Conservation (phyloP, 1,140 invertebrate species). For the Apis cerana region DNA sequence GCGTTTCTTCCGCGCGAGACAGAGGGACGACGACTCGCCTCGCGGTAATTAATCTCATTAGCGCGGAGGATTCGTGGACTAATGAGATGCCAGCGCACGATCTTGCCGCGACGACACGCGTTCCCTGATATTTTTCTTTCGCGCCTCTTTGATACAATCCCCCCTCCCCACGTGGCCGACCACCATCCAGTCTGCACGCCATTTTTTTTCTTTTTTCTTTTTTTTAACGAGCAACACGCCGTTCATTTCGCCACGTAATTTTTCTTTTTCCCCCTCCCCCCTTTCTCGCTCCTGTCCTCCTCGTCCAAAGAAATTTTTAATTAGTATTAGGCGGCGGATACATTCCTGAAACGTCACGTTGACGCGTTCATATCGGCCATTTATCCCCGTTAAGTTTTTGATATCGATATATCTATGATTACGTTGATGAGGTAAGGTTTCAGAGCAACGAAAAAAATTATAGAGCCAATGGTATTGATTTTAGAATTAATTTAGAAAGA, state of each 20-base stretch:
- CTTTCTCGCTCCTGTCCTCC: too few relatives aligned
- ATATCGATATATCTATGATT: too few relatives aligned
- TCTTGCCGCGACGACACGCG: constrained; percentile 47
- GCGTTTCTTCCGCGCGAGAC: constrained; percentile 7
- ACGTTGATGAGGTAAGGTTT: too few relatives aligned
- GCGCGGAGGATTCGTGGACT: constrained; percentile 37
- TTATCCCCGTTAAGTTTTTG: too few relatives aligned
- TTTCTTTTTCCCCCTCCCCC: not conserved
- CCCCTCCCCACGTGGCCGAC: not conserved
- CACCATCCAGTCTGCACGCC: not conserved
- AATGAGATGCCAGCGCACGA: constrained; percentile 54
- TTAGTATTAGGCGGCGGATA: constrained; percentile 19
- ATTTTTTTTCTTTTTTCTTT: not conserved
- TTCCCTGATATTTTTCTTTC: constrained; percentile 44
- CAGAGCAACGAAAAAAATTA: too few relatives aligned
- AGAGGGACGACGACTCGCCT: not conserved
- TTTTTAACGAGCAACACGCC: constrained; percentile 38
- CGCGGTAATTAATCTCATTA: constrained; percentile 65
- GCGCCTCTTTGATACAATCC: constrained; percentile 40
- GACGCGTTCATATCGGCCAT: too few relatives aligned
- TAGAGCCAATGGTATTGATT: too few relatives aligned
- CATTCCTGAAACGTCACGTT: not conserved
- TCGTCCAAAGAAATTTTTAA: constrained; percentile 27
- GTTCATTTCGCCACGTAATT: constrained; percentile 14
- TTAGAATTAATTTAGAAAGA: too few relatives aligned